Base-by-base conservation (phyloP, 1,140 invertebrate species). In the Subanguina moxae region DNA sequence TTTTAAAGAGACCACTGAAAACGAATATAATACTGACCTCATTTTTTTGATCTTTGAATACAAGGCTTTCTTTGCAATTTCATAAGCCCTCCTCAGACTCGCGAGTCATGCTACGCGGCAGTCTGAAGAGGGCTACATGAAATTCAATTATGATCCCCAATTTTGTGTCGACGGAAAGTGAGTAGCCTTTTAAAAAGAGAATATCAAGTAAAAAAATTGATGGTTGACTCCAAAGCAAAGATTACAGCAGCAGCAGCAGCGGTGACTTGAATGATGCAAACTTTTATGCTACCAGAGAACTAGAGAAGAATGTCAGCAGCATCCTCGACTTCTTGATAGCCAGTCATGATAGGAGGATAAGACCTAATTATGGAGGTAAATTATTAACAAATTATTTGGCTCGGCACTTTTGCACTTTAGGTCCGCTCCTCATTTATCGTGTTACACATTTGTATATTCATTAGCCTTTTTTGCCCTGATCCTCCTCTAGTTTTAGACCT, bases 291-390 rank as follows among this genome's bases (percentile, higher is more conserved):
- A 21, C 48, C 17, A 19, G 48, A 25, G 48, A 72, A 30, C 75
- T 75, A 8, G 74, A 75, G 46, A 23, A 46, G 25, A 75, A 75
- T 61, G 73, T 75, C 15, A 75, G 66, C 42, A 27, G 56, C 43
- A 71, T 75, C 28, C 71, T 75, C 21, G 73, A 75, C 56, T 58
- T 69, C 30, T 62, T 75, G 30, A 77, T 75, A 27, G 74, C 74
- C 19, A 71, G 67, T 57, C 74, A 75, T 57, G 74, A 75, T 56
- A 63, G 74, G 17, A 48, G 74, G 63, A 75, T 75, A 43, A 63
- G 74, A 32, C 74, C 74, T 21, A 76, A 75, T 59, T 75, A 75
- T 46, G 74, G 74, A 52, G 74, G 74, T 76, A 52, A 52, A 52
- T 19, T 15, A 32, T 27, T 30, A 21, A 38, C 13, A 65, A 65